These are phyloP conservation scores for Chymomyza fuscimana DNA, from an alignment of 2,888 invertebrate species.

Conservation along the genomic window DNA sequence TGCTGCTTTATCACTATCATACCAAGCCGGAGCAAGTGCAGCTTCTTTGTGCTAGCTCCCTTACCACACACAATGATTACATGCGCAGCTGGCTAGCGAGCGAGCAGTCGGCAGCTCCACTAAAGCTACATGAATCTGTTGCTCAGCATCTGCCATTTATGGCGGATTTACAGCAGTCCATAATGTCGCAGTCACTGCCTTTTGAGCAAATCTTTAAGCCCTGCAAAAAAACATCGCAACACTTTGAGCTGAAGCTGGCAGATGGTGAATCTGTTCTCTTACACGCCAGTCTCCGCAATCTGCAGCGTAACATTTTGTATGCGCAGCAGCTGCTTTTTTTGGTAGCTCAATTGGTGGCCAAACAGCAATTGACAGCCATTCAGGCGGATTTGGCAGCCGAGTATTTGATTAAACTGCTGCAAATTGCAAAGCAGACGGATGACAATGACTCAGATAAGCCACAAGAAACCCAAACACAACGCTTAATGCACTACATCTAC, in stretches of 20 bases:
- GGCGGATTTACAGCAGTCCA: constrained; percentile 55
- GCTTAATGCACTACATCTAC: constrained; percentile 76
- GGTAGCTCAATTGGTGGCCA: constrained; percentile 58
- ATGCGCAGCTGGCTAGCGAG: constrained; percentile 58
- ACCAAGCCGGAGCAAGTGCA: constrained; percentile 65
- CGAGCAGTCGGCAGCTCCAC: constrained; percentile 5
- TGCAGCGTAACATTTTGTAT: constrained; percentile 74
- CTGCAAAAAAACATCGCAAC: neutral
- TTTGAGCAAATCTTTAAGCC: constrained; percentile 51
- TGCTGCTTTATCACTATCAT: constrained; percentile 76
- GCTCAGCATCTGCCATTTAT: constrained; percentile 55
- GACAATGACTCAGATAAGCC: constrained; percentile 27
- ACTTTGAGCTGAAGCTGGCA: constrained; percentile 53
- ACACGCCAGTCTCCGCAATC: constrained; percentile 56
- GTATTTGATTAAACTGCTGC: constrained; percentile 61
- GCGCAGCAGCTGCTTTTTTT: constrained; percentile 71
- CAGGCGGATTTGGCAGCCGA: constrained; percentile 66
- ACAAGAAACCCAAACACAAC: constrained; percentile 51
- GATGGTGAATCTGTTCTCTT: constrained; percentile 61
- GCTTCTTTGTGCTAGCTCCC: neutral
- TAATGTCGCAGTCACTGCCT: constrained; percentile 41
- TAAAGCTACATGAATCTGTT: constrained; percentile 23
- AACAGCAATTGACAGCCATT: constrained; percentile 41
- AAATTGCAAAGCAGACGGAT: constrained; percentile 41
- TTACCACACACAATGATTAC: constrained; percentile 44